Conservation (phyloP, 2,888 invertebrate genomes). For the Ommatoiulus sabulosus region DNA sequence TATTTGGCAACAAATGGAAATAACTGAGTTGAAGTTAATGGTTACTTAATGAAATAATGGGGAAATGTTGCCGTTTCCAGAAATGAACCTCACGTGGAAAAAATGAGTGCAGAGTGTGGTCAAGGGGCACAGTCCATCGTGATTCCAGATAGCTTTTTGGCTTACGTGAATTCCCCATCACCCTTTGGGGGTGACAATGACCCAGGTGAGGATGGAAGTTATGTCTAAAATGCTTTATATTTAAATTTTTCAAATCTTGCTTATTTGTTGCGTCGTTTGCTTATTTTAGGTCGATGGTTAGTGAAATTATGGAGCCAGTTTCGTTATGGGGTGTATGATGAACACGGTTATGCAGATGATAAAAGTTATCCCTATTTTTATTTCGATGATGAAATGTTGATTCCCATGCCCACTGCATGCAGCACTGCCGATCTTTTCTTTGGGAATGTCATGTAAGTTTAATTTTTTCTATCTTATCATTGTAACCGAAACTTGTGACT, state of each 20-base stretch:
- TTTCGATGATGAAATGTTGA: not conserved
- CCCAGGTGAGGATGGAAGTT: conserved; percentile 18
- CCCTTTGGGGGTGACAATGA: not conserved
- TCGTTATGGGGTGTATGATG: conserved; percentile 37
- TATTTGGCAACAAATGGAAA: no score
- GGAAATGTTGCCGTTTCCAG: not conserved
- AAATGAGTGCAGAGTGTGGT: conserved; percentile 10
- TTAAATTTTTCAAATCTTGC: no score
- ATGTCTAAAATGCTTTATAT: no score
- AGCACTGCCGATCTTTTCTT: conserved; percentile 48
- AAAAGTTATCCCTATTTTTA: conserved; percentile 50
- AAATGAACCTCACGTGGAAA: conserved; percentile 19
- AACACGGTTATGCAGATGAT: conserved; percentile 45
- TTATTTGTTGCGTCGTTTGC: no score
- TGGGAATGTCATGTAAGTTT: conserved; percentile 46
- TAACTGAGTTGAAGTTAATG: no score
- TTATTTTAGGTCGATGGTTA: not conserved
- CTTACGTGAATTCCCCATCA: not conserved
- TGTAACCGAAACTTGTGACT: no score
- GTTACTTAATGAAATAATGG: no score
- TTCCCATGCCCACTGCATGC: conserved; percentile 48
- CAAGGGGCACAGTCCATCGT: not conserved
- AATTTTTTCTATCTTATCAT: no score
- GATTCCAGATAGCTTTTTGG: not conserved
- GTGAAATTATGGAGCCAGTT: conserved; percentile 48